phyloP scores from a whole-genome alignment of 1,140 invertebrate genomes.

The Trinorchestia longiramus region DNA sequence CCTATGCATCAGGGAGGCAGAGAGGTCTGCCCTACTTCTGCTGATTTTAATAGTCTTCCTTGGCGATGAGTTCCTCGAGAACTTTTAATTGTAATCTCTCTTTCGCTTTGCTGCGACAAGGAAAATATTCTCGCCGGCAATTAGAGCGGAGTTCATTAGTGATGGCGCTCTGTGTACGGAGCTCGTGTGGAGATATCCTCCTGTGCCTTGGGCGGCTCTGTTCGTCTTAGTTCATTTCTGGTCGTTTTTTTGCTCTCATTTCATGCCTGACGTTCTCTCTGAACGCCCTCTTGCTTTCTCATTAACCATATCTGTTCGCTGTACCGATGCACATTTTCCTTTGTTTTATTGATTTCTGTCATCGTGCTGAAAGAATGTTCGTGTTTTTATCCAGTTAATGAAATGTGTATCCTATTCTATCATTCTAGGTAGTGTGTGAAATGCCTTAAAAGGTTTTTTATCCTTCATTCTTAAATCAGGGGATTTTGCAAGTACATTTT shows the following conservation, averaged over 20 bases:
- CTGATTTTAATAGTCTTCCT: constrained; percentile 54
- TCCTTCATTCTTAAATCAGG: not conserved
- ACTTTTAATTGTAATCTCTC: constrained; percentile 55
- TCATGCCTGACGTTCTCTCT: not conserved
- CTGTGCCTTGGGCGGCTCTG: not conserved
- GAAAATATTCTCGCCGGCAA: constrained; percentile 54
- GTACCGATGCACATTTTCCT: not conserved
- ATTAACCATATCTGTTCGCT: not conserved
- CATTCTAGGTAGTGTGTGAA: not conserved
- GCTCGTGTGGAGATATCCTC: not conserved
- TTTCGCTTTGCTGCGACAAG: constrained; percentile 53
- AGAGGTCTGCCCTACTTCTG: constrained; percentile 5
- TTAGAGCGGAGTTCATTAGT: constrained; percentile 47
- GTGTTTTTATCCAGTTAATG: not conserved
- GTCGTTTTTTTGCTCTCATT: not conserved
- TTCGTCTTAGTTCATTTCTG: not conserved
- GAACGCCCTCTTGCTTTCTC: not conserved
- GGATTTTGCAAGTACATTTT: not conserved
- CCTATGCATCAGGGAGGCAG: not conserved
- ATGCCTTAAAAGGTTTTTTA: not conserved
- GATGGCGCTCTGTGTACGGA: constrained; percentile 15
- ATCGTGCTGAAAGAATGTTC: not conserved
- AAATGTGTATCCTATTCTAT: not conserved
- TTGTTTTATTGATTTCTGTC: not conserved
- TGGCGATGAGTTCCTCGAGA: constrained; percentile 53